A percentile compares a stretch with the other conserved stretches of the same genome.
phyloP scores from a whole-genome alignment of 1,140 invertebrate species.

The Amphibalanus amphitrite region DNA sequence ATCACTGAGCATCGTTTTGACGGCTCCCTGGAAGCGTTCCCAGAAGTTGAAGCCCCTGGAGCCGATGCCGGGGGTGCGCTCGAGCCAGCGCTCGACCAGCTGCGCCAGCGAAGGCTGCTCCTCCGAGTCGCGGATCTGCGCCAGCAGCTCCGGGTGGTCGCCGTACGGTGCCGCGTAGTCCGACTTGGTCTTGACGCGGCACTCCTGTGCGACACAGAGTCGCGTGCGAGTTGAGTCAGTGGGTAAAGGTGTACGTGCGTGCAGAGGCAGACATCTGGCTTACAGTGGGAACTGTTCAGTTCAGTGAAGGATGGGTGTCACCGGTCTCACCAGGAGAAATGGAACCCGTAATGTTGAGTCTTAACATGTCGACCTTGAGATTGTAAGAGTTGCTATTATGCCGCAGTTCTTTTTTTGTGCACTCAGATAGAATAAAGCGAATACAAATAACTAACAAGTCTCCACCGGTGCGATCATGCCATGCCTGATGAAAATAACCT shows the following conservation, averaged over 20 bases:
- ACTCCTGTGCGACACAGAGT: not conserved
- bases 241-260: too few species aligned
- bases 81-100: slow-evolving; percentile 80
- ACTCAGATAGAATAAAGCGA: too few species aligned
- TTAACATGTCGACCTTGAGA: not conserved
- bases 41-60: slow-evolving; percentile 77
- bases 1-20: slow-evolving; percentile 50
- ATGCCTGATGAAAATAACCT: too few species aligned
- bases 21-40: slow-evolving; percentile 66
- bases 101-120: slow-evolving; percentile 61
- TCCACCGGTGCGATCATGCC: too few species aligned
- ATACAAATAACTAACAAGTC: too few species aligned
- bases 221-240: too few species aligned
- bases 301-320: not conserved
- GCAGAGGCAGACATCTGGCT: not conserved
- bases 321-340: not conserved
- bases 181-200: slow-evolving; percentile 40
- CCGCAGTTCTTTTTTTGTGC: too few species aligned
- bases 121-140: slow-evolving; percentile 55
- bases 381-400: too few species aligned
- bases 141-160: slow-evolving; percentile 48
- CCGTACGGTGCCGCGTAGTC: slow-evolving; percentile 73
- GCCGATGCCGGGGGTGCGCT: slow-evolving; percentile 79
- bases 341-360: not conserved
- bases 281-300: slow-evolving; percentile 65